Percentiles rank a stretch among this genome's conserved stretches.
Conservation (phyloP, 2,888 invertebrate species). For the Conus canariensis region DNA sequence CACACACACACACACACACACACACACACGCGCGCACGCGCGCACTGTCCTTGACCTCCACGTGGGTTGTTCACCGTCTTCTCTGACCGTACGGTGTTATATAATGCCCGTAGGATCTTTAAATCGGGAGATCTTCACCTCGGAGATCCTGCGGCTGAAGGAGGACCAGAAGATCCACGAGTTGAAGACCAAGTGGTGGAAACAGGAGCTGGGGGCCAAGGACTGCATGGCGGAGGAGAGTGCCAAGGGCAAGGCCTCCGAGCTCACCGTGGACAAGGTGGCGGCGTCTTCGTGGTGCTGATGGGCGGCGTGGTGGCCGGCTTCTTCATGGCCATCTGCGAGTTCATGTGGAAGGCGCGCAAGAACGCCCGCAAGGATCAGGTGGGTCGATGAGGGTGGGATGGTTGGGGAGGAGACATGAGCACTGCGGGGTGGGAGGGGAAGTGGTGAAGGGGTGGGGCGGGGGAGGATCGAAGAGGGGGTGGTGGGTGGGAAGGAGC, state of each 20-base stretch:
- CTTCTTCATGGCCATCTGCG: conserved; percentile 93
- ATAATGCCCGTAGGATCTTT: conserved; percentile 85
- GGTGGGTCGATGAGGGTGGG: conserved; percentile 54
- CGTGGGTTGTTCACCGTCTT: too few relatives aligned
- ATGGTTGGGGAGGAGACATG: too few relatives aligned
- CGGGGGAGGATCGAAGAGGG: too few relatives aligned
- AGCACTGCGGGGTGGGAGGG: too few relatives aligned
- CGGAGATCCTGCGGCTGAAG: conserved; percentile 95
- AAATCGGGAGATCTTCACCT: conserved; percentile 97
- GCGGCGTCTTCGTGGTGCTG: conserved; percentile 97
- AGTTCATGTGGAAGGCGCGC: conserved; percentile 83
- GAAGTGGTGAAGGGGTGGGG: too few relatives aligned
- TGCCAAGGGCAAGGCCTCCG: conserved; percentile 88
- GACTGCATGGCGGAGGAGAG: conserved; percentile 82
- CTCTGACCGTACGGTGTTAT: too few relatives aligned
- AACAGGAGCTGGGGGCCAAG: conserved; percentile 67
- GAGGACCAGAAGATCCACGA: conserved; percentile 93
- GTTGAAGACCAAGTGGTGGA: conserved; percentile 97
- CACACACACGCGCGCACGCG: not conserved
- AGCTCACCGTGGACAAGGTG: conserved; percentile 92
- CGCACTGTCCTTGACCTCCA: not conserved
- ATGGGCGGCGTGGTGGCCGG: conserved; percentile 94
- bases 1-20: not conserved
- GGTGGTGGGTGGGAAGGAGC: conserved; percentile 73
- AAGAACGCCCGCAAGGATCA: conserved; percentile 74